These are phyloP conservation scores for Agrilus mali DNA, from an alignment of 2,888 invertebrate species.

Conservation along the genomic window DNA sequence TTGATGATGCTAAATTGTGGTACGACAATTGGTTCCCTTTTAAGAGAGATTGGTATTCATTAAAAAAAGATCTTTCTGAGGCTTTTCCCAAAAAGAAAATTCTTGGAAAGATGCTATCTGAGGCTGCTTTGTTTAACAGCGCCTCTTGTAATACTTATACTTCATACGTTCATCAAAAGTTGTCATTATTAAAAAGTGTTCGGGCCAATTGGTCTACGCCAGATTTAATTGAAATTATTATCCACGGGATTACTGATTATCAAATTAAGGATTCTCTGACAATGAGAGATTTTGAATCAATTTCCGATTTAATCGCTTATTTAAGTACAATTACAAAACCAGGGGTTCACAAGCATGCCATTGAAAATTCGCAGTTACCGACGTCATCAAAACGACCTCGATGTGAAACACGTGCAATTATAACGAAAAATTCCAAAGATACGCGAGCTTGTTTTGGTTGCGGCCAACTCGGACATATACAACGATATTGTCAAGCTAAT, in stretches of 20 bases:
- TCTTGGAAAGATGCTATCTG: slow-evolving; percentile 12
- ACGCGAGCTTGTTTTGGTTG: slow-evolving; percentile 5
- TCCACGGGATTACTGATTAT: slow-evolving; percentile 12
- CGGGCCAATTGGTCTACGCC: slow-evolving; percentile 12
- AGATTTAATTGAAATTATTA: slow-evolving; percentile 15
- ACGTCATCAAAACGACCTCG: neutral
- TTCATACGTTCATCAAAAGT: slow-evolving; percentile 15
- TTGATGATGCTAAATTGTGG: slow-evolving; percentile 3
- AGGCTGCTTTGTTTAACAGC: slow-evolving; percentile 14
- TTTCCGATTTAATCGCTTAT: slow-evolving; percentile 13
- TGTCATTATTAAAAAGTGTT: slow-evolving; percentile 13
- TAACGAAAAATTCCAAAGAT: neutral
- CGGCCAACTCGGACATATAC: slow-evolving; percentile 9
- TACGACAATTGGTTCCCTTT: slow-evolving; percentile 11
- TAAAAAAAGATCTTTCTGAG: slow-evolving; percentile 15
- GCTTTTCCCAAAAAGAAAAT: slow-evolving; percentile 15
- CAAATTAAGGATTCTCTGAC: slow-evolving; percentile 9
- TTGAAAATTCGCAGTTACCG: neutral
- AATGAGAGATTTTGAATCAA: slow-evolving; percentile 9
- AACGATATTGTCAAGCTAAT: slow-evolving; percentile 5
- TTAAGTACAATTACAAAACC: slow-evolving; percentile 7
- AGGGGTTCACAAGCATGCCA: too few species aligned
- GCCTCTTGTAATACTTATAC: slow-evolving; percentile 12
- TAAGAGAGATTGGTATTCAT: slow-evolving; percentile 3
- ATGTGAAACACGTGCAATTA: neutral